Conservation (phyloP, 2,113 vertebrate species). For the Hydrolagus affinis region DNA sequence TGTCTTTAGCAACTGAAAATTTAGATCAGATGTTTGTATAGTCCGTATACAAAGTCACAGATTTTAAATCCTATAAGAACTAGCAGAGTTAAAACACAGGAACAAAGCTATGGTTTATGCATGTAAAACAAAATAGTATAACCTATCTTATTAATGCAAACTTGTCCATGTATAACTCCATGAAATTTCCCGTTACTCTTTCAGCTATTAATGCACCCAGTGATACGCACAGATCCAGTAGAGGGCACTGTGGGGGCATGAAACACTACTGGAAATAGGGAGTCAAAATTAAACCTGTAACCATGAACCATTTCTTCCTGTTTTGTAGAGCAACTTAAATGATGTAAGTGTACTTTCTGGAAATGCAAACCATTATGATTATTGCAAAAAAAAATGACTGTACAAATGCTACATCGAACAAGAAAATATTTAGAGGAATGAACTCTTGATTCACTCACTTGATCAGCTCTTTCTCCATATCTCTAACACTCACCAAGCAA, state of each 20-base stretch:
- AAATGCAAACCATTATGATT: background rate
- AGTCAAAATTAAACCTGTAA: background rate
- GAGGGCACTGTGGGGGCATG: background rate
- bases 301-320: background rate
- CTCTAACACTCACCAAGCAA: background rate
- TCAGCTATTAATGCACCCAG: background rate
- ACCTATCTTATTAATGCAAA: background rate
- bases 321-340: background rate
- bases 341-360: background rate
- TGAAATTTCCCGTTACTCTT: too few relatives aligned
- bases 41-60: background rate
- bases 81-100: background rate
- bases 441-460: background rate
- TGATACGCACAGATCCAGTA: background rate
- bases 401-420: background rate
- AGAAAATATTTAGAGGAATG: background rate
- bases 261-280: background rate
- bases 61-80: background rate
- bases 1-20: background rate
- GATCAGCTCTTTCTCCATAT: background rate
- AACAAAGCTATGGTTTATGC: background rate
- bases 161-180: background rate
- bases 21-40: background rate
- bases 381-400: background rate
- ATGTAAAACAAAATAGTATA: background rate